Evolutionary conservation across 2,113 vertebrate genomes (phyloP).

Genomic region (Psilopsiagon aymara): DNA sequence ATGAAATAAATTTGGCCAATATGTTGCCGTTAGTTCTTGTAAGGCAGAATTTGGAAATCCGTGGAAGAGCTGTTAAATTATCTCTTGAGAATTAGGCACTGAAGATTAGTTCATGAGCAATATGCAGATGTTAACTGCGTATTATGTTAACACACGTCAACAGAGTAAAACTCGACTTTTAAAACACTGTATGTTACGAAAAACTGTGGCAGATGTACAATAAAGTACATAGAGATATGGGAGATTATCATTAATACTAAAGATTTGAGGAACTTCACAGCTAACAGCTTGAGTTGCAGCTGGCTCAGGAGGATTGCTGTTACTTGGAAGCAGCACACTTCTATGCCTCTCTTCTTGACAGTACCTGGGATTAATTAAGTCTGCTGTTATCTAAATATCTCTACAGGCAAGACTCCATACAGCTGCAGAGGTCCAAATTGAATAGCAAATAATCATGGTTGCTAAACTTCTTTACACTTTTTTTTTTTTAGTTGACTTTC

Average conservation of each 20-base stretch:
- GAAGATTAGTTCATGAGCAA: not conserved
- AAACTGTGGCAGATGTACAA: not conserved
- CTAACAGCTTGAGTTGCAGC: not conserved
- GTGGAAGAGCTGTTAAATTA: not conserved
- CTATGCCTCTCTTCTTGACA: not conserved
- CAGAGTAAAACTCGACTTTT: not conserved
- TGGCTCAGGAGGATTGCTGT: not conserved
- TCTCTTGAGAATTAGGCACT: not conserved
- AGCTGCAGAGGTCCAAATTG: not conserved
- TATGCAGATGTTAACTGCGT: not conserved
- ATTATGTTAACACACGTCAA: not conserved
- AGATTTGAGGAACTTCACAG: not conserved
- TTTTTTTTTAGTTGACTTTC: not conserved
- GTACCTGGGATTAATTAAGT: not conserved
- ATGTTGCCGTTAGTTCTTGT: not conserved
- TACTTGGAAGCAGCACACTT: not conserved
- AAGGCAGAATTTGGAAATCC: not conserved
- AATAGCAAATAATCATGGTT: not conserved
- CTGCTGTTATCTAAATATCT: not conserved
- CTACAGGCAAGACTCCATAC: not conserved
- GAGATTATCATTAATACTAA: not conserved
- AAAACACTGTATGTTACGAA: not conserved
- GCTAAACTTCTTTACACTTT: not conserved
- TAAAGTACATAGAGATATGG: not conserved
- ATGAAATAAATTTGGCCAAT: not conserved